Evolutionary conservation across 2,888 invertebrate species (phyloP).

Genomic region (Hemaris fuciformis): DNA sequence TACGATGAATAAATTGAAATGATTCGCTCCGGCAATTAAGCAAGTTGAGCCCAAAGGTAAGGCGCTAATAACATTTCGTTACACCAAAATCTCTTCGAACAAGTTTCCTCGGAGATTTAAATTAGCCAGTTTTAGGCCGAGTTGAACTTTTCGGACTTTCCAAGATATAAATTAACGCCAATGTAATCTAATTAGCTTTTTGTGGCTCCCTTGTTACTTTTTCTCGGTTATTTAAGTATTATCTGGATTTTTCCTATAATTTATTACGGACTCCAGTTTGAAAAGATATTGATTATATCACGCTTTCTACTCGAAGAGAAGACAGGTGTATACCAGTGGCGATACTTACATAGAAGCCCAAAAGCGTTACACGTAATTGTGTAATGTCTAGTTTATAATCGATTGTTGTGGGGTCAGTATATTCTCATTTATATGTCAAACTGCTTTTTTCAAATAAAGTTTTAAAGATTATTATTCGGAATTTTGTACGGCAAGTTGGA

Average conservation of each 20-base stretch:
- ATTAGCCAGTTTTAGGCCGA: slow-evolving; percentile 11
- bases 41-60: not conserved
- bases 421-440: too few relatives aligned
- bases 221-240: not conserved
- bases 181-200: slow-evolving; percentile 9
- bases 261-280: not conserved
- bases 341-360: too few relatives aligned
- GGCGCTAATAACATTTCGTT: slow-evolving; percentile 10
- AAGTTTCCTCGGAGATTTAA: slow-evolving; percentile 8
- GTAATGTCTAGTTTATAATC: too few relatives aligned
- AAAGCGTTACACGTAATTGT: too few relatives aligned
- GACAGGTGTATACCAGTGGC: too few relatives aligned
- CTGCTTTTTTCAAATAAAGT: too few relatives aligned
- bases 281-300: too few relatives aligned
- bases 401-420: too few relatives aligned
- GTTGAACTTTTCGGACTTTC: not conserved
- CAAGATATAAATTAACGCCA: not conserved
- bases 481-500: too few relatives aligned
- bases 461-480: too few relatives aligned
- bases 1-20: not conserved
- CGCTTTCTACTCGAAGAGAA: too few relatives aligned
- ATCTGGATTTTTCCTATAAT: not conserved
- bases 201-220: not conserved
- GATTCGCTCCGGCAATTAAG: slow-evolving; percentile 9
- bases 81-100: slow-evolving; percentile 8